A percentile compares a stretch with the other conserved stretches of the same genome.
phyloP scores from a whole-genome alignment of 2,888 invertebrate species.

The Nephrotoma guestfalica region DNA sequence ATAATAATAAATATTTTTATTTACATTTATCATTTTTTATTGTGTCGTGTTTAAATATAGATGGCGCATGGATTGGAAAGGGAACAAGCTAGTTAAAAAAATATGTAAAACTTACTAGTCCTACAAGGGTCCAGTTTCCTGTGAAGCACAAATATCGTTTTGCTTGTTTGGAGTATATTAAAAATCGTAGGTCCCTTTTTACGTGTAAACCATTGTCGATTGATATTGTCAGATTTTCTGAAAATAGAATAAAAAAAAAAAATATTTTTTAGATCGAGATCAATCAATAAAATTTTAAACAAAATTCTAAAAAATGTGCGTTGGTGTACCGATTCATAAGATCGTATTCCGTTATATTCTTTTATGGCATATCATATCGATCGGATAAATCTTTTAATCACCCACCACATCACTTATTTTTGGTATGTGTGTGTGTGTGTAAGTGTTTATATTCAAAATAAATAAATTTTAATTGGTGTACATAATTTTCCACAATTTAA shows the following conservation, averaged over 20 bases:
- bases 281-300: not conserved
- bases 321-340: not conserved
- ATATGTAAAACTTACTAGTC: not conserved
- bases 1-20: not conserved
- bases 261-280: not conserved
- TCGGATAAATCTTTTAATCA: not conserved
- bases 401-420: not conserved
- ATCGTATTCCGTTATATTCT: not conserved
- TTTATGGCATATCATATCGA: not conserved
- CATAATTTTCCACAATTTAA: not conserved
- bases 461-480: not conserved
- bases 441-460: not conserved
- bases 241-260: not conserved
- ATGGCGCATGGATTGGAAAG: not conserved
- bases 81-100: not conserved
- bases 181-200: not conserved
- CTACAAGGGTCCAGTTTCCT: not conserved
- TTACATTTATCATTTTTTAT: not conserved
- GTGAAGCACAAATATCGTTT: not conserved
- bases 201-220: not conserved
- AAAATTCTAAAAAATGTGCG: not conserved
- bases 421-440: not conserved
- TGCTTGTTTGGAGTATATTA: not conserved
- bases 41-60: not conserved
- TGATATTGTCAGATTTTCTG: not conserved